A percentile compares a stretch with the other conserved stretches of the same genome.
Conservation (phyloP, 2,113 vertebrate genomes). For the Columba livia region DNA sequence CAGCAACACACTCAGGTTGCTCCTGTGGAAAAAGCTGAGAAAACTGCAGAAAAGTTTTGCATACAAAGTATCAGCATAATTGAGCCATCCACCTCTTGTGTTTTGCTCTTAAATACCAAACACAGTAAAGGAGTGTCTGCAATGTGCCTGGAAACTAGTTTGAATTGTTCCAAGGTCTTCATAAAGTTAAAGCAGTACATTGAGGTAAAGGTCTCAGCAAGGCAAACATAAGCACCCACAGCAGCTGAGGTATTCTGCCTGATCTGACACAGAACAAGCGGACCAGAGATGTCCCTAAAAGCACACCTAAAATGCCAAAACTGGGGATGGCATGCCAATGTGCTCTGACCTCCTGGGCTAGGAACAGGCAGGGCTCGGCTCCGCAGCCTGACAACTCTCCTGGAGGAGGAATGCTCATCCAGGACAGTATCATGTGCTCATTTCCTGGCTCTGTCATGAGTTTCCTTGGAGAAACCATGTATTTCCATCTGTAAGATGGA, state of each 20-base stretch:
- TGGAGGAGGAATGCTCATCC: background rate
- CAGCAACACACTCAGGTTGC: background rate
- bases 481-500: conserved; percentile 28
- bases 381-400: background rate
- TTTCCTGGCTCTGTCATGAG: conserved; percentile 22
- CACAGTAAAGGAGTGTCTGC: background rate
- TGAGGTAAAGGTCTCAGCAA: background rate
- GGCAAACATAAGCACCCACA: background rate
- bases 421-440: background rate
- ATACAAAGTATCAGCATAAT: background rate
- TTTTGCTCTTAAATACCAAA: background rate
- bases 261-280: background rate
- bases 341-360: background rate
- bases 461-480: background rate
- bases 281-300: background rate
- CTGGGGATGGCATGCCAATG: background rate
- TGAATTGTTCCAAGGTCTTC: background rate
- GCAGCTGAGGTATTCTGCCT: background rate
- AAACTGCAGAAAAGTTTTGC: background rate
- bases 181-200: background rate
- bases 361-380: background rate
- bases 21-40: background rate
- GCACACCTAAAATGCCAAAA: background rate
- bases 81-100: background rate
- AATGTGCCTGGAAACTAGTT: background rate